These are phyloP conservation scores for Steinernema carpocapsae DNA, from an alignment of 2,888 invertebrate species.

Conservation along the genomic window DNA sequence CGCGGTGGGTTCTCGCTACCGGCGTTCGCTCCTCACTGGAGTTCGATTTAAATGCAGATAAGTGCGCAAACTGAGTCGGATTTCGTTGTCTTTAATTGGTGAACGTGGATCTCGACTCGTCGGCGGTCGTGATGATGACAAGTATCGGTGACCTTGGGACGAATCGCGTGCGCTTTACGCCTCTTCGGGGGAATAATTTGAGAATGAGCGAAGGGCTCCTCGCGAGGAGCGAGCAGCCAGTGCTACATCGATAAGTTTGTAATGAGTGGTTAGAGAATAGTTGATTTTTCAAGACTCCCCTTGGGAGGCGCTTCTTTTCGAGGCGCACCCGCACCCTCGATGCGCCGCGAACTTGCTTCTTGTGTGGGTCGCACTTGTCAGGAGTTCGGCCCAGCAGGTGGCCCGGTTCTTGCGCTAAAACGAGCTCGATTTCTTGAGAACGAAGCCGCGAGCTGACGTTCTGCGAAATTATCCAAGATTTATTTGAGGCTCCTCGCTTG, in stretches of 20 bases:
- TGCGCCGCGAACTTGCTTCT: not conserved
- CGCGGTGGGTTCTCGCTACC: no score
- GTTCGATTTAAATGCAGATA: no score
- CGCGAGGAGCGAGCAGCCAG: no score
- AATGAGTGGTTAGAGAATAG: constrained; percentile 28
- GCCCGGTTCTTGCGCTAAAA: not conserved
- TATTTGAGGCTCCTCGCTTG: not conserved
- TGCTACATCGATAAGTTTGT: not conserved
- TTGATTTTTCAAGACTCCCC: not conserved
- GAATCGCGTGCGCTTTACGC: no score
- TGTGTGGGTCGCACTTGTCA: constrained; percentile 16
- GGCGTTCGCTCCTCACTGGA: no score
- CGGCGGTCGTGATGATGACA: no score
- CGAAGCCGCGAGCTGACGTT: not conserved
- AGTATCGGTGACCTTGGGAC: no score
- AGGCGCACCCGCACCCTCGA: not conserved
- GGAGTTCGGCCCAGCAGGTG: constrained; percentile 4
- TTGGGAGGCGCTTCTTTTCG: not conserved
- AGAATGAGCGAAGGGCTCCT: no score
- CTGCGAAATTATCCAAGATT: not conserved
- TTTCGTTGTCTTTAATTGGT: constrained; percentile 11
- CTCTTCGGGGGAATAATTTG: no score
- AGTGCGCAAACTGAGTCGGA: no score
- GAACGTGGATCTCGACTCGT: no score
- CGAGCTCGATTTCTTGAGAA: not conserved